A percentile compares a stretch with the other conserved stretches of the same genome.
Evolutionary conservation across 2,797 vertebrate species (phyloP).

Genomic region (Allobates femoralis): DNA sequence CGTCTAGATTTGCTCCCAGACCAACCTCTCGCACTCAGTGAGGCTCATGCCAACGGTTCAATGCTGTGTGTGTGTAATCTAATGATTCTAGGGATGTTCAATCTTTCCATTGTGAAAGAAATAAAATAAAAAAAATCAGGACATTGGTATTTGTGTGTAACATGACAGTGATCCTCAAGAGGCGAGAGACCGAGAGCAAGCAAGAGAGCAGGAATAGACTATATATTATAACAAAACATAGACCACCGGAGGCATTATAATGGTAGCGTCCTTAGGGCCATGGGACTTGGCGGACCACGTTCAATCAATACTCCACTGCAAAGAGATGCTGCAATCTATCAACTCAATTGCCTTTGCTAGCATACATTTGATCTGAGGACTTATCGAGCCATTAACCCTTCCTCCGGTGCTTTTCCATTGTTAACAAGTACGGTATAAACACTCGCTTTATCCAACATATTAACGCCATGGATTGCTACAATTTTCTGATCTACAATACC

Average conservation of each 20-base stretch:
- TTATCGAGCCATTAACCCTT: slow-evolving; percentile 73
- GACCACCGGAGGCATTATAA: slow-evolving; percentile 72
- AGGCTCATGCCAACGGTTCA: slow-evolving; percentile 50
- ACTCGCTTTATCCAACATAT: not conserved
- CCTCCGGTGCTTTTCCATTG: slow-evolving; percentile 30
- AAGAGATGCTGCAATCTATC: slow-evolving; percentile 90
- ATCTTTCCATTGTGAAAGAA: slow-evolving; percentile 4
- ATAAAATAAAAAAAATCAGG: not conserved
- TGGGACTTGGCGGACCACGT: slow-evolving; percentile 74
- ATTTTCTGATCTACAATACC: too few relatives aligned
- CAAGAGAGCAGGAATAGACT: not conserved
- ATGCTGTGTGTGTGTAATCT: slow-evolving; percentile 53
- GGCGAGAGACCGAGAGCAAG: not conserved
- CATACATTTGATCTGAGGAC: slow-evolving; percentile 79
- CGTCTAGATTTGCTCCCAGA: slow-evolving; percentile 43
- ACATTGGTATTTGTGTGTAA: not conserved
- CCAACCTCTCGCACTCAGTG: slow-evolving; percentile 50
- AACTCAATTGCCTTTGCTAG: slow-evolving; percentile 84
- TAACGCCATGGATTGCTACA: not conserved
- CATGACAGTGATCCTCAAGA: not conserved
- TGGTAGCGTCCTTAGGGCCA: slow-evolving; percentile 68
- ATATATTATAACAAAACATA: slow-evolving; percentile 61
- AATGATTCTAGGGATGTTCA: slow-evolving; percentile 18
- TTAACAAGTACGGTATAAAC: not conserved
- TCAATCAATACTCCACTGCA: slow-evolving; percentile 84